These are phyloP conservation scores for Bufo gargarizans DNA, from an alignment of 2,113 vertebrate genomes.

Conservation along the genomic window DNA sequence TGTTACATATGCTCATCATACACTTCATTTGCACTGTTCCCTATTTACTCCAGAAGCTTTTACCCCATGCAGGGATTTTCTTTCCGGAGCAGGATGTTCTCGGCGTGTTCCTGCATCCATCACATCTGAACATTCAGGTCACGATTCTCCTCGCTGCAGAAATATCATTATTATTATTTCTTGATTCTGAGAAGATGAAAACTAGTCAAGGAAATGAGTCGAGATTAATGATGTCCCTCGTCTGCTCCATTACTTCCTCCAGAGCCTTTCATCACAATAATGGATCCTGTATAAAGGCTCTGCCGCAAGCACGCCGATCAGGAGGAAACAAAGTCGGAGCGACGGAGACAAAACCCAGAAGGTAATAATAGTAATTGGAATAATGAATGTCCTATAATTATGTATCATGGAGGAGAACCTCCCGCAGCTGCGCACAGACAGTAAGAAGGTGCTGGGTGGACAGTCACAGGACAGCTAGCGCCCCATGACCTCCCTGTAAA, in stretches of 20 bases:
- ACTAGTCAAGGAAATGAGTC: neutral
- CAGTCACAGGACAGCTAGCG: too few species aligned
- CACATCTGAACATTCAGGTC: too few species aligned
- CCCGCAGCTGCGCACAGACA: too few species aligned
- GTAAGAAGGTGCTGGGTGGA: too few species aligned
- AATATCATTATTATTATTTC: conserved; percentile 21
- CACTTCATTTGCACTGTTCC: too few species aligned
- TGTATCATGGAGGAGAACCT: too few species aligned
- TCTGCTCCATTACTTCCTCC: neutral
- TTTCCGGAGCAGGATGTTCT: neutral
- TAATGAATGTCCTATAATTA: neutral
- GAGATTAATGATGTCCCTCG: neutral
- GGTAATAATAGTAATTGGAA: neutral
- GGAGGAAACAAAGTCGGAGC: neutral
- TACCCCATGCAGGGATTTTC: too few species aligned
- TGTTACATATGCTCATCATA: too few species aligned
- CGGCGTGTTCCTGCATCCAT: neutral
- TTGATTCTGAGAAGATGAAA: conserved; percentile 9
- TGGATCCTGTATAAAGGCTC: neutral
- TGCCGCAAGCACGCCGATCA: neutral
- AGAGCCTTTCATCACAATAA: neutral
- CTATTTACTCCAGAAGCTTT: too few species aligned
- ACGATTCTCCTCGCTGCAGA: neutral
- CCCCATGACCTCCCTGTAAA: too few species aligned
- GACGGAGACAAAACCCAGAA: neutral